Conservation (phyloP, 2,113 vertebrate species). For the Oncorhynchus clarkii region DNA sequence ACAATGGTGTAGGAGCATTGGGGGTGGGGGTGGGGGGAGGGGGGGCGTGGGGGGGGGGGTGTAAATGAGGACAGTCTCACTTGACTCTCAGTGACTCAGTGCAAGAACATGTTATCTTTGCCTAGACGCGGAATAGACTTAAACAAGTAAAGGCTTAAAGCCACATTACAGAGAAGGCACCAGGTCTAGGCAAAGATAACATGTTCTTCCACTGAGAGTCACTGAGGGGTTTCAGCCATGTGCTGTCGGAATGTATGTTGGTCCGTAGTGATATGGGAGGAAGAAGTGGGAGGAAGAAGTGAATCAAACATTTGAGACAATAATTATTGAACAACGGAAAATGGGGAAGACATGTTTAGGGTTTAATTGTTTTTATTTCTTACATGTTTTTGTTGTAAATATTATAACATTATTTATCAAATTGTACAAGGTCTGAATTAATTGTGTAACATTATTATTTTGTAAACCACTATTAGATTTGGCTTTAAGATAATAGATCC, state of each 20-base stretch:
- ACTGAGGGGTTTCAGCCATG: conserved; percentile 25
- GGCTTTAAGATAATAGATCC: neutral
- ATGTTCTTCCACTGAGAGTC: conserved; percentile 4
- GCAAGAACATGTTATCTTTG: conserved; percentile 18
- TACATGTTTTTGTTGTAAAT: neutral
- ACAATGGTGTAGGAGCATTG: conserved; percentile 61
- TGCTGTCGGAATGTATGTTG: conserved; percentile 23
- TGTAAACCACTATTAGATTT: conserved; percentile 1
- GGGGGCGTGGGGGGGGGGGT: conserved; percentile 31
- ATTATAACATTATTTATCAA: neutral
- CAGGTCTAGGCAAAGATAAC: conserved; percentile 11
- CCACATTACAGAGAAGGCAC: conserved; percentile 4
- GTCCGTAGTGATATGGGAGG: conserved; percentile 6
- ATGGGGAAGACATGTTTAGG: neutral
- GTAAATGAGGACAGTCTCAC: conserved; percentile 36
- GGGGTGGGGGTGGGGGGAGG: conserved; percentile 47
- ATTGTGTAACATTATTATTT: neutral
- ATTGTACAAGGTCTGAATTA: neutral
- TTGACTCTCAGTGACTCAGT: conserved; percentile 13
- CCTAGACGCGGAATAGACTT: neutral
- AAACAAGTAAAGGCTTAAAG: no score
- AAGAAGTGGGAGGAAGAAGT: neutral
- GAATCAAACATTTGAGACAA: neutral
- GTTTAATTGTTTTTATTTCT: neutral
- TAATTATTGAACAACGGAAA: neutral